A percentile compares a stretch with the other conserved stretches of the same genome.
phyloP scores from a whole-genome alignment of 2,888 invertebrate genomes.

The Eutolmus rufibarbis region DNA sequence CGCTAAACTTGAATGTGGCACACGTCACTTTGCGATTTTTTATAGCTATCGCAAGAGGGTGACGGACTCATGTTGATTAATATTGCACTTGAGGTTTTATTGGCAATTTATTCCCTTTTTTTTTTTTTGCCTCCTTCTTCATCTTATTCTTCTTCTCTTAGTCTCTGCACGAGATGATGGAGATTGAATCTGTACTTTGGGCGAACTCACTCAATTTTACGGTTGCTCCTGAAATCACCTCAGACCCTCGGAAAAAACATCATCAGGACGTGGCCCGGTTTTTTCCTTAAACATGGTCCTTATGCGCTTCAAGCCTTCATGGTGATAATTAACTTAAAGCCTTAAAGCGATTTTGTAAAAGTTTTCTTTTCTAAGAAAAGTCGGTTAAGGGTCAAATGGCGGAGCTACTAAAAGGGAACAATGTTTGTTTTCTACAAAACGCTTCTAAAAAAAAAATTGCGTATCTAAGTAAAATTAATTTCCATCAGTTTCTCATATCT shows the following conservation, averaged over 20 bases:
- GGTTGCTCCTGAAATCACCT: background rate
- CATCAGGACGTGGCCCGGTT: background rate
- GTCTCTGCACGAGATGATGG: background rate
- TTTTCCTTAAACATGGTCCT: background rate
- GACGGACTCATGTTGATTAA: constrained; percentile 21
- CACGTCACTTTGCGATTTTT: constrained; percentile 32
- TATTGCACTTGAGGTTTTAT: constrained; percentile 15
- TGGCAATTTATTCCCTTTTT: constrained; percentile 2
- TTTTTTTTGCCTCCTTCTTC: background rate
- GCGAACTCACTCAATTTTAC: background rate
- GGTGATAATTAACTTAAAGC: background rate
- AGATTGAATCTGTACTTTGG: background rate
- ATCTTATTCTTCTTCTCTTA: background rate
- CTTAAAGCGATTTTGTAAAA: background rate
- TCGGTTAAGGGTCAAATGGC: too few relatives aligned
- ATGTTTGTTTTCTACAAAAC: too few relatives aligned
- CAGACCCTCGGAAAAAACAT: background rate
- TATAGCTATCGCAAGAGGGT: constrained; percentile 18
- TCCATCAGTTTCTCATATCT: too few relatives aligned
- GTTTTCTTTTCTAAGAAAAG: too few relatives aligned
- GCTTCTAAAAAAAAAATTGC: too few relatives aligned
- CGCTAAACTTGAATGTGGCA: constrained; percentile 13
- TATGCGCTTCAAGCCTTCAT: background rate
- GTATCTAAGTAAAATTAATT: too few relatives aligned
- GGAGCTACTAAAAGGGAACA: too few relatives aligned